phyloP scores from a whole-genome alignment of 2,797 vertebrate genomes.

The Denticeps clupeoides region DNA sequence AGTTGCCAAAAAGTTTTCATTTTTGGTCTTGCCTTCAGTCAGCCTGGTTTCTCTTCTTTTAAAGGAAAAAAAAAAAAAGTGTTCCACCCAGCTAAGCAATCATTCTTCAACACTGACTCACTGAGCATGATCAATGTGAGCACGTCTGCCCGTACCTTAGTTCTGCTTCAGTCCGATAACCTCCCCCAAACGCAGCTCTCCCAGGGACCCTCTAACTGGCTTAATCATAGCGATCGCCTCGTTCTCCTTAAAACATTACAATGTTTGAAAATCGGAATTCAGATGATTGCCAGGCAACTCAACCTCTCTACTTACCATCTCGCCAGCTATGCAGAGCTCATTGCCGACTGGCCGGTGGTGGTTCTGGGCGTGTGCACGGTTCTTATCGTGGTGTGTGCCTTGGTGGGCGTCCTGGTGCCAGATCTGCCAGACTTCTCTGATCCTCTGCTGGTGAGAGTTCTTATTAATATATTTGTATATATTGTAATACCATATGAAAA shows the following conservation, averaged over 20 bases:
- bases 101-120: constrained; percentile 53
- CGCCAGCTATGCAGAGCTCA: constrained; percentile 82
- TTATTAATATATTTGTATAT: too few relatives aligned
- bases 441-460: constrained; percentile 88
- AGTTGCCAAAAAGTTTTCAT: constrained; percentile 39
- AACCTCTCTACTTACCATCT: too few relatives aligned
- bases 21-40: constrained; percentile 23
- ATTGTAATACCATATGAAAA: too few relatives aligned
- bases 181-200: too few relatives aligned
- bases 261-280: too few relatives aligned
- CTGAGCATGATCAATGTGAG: constrained; percentile 24
- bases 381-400: constrained; percentile 84
- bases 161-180: not conserved
- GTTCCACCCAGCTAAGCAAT: constrained; percentile 24
- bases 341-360: constrained; percentile 95
- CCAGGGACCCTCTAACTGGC: too few relatives aligned
- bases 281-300: too few relatives aligned
- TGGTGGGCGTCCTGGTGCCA: constrained; percentile 85
- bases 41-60: too few relatives aligned
- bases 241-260: too few relatives aligned
- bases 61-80: too few relatives aligned
- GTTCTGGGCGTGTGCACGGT: constrained; percentile 92
- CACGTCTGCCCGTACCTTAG: not conserved
- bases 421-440: constrained; percentile 96
- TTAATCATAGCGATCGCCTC: too few relatives aligned